A percentile compares a stretch with the other conserved stretches of the same genome.
Evolutionary conservation across 2,113 vertebrate genomes (phyloP).

Genomic region (Caranx ignobilis): DNA sequence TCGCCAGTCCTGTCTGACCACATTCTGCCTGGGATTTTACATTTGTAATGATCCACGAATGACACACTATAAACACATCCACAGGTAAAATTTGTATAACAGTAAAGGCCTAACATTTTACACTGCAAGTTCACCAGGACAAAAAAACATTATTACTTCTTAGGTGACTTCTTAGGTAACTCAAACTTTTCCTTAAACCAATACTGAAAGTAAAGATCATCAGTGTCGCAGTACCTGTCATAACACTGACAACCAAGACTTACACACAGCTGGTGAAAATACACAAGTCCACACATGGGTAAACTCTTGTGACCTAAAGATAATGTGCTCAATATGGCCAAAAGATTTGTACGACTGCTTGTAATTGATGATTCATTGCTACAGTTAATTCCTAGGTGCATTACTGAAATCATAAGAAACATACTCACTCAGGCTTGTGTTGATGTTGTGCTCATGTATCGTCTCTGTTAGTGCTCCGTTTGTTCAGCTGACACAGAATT

Average conservation of each 20-base stretch:
- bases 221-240: neutral
- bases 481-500: neutral
- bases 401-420: conserved; percentile 6
- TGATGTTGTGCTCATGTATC: neutral
- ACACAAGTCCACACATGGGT: neutral
- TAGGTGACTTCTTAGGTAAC: too few species aligned
- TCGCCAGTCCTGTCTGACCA: conserved; percentile 69
- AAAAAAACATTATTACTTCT: neutral
- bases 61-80: conserved; percentile 11
- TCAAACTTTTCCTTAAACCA: neutral
- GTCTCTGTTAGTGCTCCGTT: conserved; percentile 9
- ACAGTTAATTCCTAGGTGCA: neutral
- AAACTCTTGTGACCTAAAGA: neutral
- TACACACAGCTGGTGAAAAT: neutral
- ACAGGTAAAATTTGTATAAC: neutral
- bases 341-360: neutral
- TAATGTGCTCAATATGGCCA: neutral
- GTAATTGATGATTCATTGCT: neutral
- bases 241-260: neutral
- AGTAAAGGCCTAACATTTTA: neutral
- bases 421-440: conserved; percentile 53
- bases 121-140: neutral
- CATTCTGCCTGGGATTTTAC: conserved; percentile 68
- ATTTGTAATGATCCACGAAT: conserved; percentile 4
- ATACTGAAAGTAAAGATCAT: neutral